A percentile compares a stretch with the other conserved stretches of the same genome.
Evolutionary conservation across 2,113 vertebrate genomes (phyloP).

Genomic region (Vimba vimba): DNA sequence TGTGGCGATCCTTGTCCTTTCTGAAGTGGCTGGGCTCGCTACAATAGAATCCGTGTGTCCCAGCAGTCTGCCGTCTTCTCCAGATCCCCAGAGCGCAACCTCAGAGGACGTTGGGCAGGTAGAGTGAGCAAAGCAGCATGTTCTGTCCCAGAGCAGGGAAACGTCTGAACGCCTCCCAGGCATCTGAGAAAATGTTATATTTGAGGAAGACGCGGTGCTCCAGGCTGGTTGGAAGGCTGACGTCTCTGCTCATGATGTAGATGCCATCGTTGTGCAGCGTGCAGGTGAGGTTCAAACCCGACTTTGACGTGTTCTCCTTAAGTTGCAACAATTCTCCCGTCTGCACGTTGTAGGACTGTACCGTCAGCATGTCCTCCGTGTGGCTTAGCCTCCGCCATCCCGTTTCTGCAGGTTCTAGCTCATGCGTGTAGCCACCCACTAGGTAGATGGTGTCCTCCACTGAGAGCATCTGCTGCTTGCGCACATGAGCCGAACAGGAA

Average conservation of each 20-base stretch:
- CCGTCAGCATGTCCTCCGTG: slow-evolving; percentile 86
- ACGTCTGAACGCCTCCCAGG: slow-evolving; percentile 87
- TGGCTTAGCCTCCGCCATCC: slow-evolving; percentile 76
- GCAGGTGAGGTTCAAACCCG: slow-evolving; percentile 92
- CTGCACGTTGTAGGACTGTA: slow-evolving; percentile 88
- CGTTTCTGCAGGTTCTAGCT: slow-evolving; percentile 68
- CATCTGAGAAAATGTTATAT: slow-evolving; percentile 89
- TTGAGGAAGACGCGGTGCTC: slow-evolving; percentile 92
- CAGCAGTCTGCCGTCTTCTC: not conserved
- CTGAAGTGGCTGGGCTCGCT: not conserved
- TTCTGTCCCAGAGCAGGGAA: slow-evolving; percentile 91
- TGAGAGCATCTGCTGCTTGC: slow-evolving; percentile 98
- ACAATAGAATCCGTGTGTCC: not conserved
- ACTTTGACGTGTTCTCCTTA: slow-evolving; percentile 91
- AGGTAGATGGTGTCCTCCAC: slow-evolving; percentile 94
- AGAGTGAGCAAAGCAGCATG: slow-evolving; percentile 91
- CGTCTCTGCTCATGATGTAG: slow-evolving; percentile 92
- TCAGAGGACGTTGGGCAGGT: slow-evolving; percentile 81
- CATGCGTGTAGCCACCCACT: slow-evolving; percentile 91
- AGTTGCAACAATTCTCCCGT: slow-evolving; percentile 89
- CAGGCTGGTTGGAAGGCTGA: slow-evolving; percentile 84
- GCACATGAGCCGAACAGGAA: slow-evolving; percentile 84
- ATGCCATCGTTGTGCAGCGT: slow-evolving; percentile 93
- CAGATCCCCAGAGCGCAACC: not conserved
- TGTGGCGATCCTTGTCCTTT: not conserved